A percentile compares a stretch with the other conserved stretches of the same genome.
Evolutionary conservation across 1,140 invertebrate genomes (phyloP).

Genomic region (Ylistrum balloti): DNA sequence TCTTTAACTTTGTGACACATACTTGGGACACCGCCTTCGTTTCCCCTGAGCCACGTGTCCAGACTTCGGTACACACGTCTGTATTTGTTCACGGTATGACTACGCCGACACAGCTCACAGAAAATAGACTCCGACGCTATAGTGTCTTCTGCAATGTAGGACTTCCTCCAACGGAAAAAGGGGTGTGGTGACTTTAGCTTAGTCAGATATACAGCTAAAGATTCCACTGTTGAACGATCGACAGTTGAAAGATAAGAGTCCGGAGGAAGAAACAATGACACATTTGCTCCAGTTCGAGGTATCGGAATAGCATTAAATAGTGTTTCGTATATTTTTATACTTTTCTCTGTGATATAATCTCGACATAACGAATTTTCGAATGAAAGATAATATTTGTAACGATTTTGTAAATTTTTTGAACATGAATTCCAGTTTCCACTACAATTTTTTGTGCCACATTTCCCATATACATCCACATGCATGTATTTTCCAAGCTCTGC

Average conservation of each 20-base stretch:
- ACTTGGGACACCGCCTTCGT: not conserved
- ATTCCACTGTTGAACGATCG: not conserved
- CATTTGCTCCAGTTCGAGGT: not conserved
- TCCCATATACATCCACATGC: not conserved
- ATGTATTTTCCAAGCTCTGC: not conserved
- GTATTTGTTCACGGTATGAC: slow-evolving; percentile 1
- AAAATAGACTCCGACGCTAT: not conserved
- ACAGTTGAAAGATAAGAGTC: not conserved
- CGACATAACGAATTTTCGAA: not conserved
- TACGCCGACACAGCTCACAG: not conserved
- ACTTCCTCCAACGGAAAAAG: not conserved
- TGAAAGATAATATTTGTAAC: not conserved
- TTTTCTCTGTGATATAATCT: slow-evolving; percentile 12
- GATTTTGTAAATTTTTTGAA: not conserved
- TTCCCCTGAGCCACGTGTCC: not conserved
- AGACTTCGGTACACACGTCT: not conserved
- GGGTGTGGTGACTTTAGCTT: not conserved
- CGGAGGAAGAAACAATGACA: not conserved
- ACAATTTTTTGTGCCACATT: not conserved
- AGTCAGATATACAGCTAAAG: not conserved
- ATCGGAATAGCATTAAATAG: not conserved
- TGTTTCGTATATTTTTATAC: not conserved
- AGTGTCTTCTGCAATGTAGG: not conserved
- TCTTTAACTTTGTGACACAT: not conserved
- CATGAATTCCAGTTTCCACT: not conserved